Conservation (phyloP, 2,888 invertebrate genomes). For the Bhutanitis thaidina region DNA sequence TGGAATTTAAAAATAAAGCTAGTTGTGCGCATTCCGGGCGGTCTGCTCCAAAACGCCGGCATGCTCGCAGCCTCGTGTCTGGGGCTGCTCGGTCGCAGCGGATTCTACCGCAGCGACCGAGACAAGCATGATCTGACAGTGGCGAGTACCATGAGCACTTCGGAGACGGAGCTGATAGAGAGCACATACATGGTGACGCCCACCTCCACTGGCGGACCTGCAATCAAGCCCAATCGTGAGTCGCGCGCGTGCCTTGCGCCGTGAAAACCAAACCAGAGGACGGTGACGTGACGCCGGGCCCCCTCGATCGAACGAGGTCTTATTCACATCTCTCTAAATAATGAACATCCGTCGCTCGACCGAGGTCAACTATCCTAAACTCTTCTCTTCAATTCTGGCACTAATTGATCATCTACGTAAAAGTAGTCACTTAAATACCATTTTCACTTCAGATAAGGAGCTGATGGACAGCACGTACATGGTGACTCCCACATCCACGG, state of each 20-base stretch:
- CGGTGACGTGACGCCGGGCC: slow-evolving; percentile 54
- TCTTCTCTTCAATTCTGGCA: slow-evolving; percentile 28
- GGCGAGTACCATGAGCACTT: slow-evolving; percentile 96
- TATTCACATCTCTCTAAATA: not conserved
- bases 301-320: slow-evolving; percentile 44
- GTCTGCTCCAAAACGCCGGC: slow-evolving; percentile 67
- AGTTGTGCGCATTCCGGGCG: slow-evolving; percentile 50
- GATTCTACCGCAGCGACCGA: slow-evolving; percentile 32
- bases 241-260: slow-evolving; percentile 46
- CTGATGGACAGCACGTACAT: slow-evolving; percentile 91
- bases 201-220: slow-evolving; percentile 98
- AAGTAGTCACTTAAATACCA: slow-evolving; percentile 80
- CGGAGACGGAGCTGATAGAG: slow-evolving; percentile 98
- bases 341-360: slow-evolving; percentile 38
- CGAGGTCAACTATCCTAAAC: slow-evolving; percentile 44
- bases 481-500: slow-evolving; percentile 89
- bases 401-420: slow-evolving; percentile 50
- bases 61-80: slow-evolving; percentile 79
- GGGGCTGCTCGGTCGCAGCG: slow-evolving; percentile 76
- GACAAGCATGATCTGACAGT: slow-evolving; percentile 86
- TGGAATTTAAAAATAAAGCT: slow-evolving; percentile 2
- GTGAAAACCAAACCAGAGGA: slow-evolving; percentile 61
- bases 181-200: slow-evolving; percentile 99
- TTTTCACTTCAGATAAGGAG: slow-evolving; percentile 90
- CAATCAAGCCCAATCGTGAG: slow-evolving; percentile 82